Conservation (phyloP, 2,888 invertebrate species). For the Carabus problematicus region DNA sequence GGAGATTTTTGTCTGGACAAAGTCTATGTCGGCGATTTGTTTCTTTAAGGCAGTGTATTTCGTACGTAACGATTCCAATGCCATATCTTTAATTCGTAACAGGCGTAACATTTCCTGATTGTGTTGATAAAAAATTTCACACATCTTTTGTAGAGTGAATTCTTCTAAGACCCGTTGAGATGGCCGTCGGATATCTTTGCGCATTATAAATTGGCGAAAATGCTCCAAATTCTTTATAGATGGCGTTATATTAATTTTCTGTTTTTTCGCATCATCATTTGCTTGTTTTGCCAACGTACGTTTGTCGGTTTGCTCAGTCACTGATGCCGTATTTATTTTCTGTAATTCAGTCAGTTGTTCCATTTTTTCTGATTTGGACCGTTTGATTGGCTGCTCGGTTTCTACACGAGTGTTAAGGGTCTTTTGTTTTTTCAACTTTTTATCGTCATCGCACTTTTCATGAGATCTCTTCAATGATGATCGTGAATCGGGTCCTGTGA, state of each 20-base stretch:
- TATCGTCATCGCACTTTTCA: constrained; percentile 13
- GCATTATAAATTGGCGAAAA: constrained; percentile 51
- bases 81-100: constrained; percentile 68
- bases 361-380: constrained; percentile 11
- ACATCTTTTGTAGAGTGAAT: constrained; percentile 75
- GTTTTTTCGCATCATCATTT: no score
- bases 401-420: background rate
- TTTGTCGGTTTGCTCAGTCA: no score
- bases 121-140: constrained; percentile 75
- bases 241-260: no score
- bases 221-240: no score
- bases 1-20: constrained; percentile 75
- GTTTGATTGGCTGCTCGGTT: no score
- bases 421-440: constrained; percentile 29
- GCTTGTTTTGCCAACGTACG: no score
- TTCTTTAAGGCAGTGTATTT: constrained; percentile 72
- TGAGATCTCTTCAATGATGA: constrained; percentile 24
- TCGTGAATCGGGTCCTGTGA: background rate
- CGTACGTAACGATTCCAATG: constrained; percentile 69
- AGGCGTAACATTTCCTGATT: constrained; percentile 73
- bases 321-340: no score
- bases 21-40: constrained; percentile 78
- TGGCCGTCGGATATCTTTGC: constrained; percentile 56
- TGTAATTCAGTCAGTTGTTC: no score
- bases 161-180: constrained; percentile 73